phyloP scores from a whole-genome alignment of 1,140 invertebrate species.

The Drosophila equinoxialis region DNA sequence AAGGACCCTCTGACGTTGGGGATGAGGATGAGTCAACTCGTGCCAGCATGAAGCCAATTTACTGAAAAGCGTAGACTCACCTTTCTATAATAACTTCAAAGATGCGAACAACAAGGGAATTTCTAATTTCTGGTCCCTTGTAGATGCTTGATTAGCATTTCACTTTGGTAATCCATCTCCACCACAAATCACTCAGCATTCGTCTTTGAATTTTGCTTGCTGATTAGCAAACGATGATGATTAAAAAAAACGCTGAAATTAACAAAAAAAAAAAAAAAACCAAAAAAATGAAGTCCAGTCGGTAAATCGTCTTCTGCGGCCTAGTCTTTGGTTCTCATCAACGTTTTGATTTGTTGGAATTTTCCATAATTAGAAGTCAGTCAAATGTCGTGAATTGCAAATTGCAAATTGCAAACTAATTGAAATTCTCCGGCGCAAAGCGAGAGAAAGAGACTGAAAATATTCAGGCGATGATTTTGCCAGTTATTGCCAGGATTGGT shows the following conservation, averaged over 20 bases:
- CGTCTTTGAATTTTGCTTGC: constrained; percentile 12
- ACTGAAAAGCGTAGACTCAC: constrained; percentile 46
- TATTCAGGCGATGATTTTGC: constrained; percentile 1
- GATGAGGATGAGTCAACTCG: not conserved
- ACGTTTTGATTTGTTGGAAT: constrained; percentile 61
- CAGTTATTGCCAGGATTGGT: not conserved
- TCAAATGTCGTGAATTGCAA: constrained; percentile 69
- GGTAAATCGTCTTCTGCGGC: not conserved
- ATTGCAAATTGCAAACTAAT: constrained; percentile 60
- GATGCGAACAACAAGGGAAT: constrained; percentile 27
- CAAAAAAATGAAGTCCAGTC: constrained; percentile 3
- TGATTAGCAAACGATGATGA: constrained; percentile 69
- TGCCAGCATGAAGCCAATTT: constrained; percentile 23
- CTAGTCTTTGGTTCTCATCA: constrained; percentile 2
- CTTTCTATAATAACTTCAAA: constrained; percentile 59
- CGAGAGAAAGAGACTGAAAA: not conserved
- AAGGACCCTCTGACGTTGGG: no score
- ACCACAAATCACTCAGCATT: not conserved
- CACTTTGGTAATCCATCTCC: constrained; percentile 16
- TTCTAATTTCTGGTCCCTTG: constrained; percentile 34
- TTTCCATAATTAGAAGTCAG: constrained; percentile 67
- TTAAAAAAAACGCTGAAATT: constrained; percentile 57
- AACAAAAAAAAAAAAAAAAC: constrained; percentile 30
- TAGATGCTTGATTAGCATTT: constrained; percentile 56
- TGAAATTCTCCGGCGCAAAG: constrained; percentile 48